Evolutionary conservation across 2,888 invertebrate genomes (phyloP).

Genomic region (Acronicta alni): DNA sequence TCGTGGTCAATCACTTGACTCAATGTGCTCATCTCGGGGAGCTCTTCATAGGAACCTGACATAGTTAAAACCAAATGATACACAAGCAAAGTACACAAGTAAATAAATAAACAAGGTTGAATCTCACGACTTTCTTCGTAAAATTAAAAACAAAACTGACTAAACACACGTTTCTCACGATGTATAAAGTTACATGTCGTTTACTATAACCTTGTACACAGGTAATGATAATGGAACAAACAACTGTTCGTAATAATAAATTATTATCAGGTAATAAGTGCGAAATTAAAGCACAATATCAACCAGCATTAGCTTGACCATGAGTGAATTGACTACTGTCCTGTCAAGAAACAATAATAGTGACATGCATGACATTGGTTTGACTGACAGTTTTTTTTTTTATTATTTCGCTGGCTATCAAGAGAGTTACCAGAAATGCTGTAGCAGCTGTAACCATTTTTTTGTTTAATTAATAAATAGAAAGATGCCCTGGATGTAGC

Average conservation of each 20-base stretch:
- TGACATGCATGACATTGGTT: no score
- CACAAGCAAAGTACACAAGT: conserved; percentile 9
- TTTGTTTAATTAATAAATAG: no score
- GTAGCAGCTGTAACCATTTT: no score
- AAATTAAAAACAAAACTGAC: conserved; percentile 15
- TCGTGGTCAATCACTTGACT: conserved; percentile 81
- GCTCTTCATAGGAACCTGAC: conserved; percentile 51
- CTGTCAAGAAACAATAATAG: no score
- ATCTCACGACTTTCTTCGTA: conserved; percentile 12
- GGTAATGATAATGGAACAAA: conserved; percentile 24
- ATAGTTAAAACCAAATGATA: conserved; percentile 33
- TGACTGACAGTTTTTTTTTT: no score
- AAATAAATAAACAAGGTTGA: conserved; percentile 19
- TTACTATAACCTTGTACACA: conserved; percentile 49
- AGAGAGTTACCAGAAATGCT: no score
- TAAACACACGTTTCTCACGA: conserved; percentile 15
- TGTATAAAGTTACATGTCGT: conserved; percentile 17
- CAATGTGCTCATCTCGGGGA: conserved; percentile 70
- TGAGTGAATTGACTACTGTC: no score
- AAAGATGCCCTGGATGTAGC: no score
- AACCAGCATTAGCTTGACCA: no score
- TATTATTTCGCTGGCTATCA: no score
- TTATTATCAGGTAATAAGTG: conserved; percentile 28
- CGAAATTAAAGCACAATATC: background rate
- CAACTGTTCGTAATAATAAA: conserved; percentile 33